Evolutionary conservation across 2,113 vertebrate genomes (phyloP).

Genomic region (Edolisoma coerulescens): DNA sequence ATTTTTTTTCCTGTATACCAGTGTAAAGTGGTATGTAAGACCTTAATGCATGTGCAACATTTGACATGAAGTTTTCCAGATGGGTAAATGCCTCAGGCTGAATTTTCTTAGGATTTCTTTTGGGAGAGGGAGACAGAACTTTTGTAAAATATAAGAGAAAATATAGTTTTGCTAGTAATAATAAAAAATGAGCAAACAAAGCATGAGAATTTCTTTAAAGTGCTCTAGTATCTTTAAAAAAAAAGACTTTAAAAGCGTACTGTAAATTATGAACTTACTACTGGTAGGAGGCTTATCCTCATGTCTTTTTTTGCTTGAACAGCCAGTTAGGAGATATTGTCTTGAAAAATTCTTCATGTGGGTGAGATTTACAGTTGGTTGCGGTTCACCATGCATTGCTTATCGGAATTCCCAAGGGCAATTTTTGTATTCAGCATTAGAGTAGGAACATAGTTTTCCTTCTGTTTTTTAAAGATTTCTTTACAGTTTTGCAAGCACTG

Average conservation of each 20-base stretch:
- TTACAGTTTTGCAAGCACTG: neutral
- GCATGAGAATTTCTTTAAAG: neutral
- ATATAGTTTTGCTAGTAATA: neutral
- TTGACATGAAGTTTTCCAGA: neutral
- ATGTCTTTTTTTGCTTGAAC: neutral
- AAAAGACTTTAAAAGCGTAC: neutral
- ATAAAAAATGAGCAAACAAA: neutral
- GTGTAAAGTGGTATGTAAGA: neutral
- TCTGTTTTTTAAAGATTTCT: neutral
- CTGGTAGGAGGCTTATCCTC: neutral
- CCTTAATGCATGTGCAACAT: neutral
- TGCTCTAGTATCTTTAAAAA: neutral
- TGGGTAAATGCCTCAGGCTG: neutral
- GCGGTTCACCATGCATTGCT: neutral
- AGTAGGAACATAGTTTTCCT: neutral
- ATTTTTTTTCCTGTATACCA: neutral
- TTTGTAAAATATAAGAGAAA: neutral
- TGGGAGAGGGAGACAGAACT: neutral
- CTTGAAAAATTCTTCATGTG: neutral
- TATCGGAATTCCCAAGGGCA: neutral
- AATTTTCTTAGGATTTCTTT: neutral
- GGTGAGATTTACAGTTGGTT: neutral
- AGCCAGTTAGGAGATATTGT: accelerated
- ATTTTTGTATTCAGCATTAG: neutral
- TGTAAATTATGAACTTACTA: neutral